Evolutionary conservation across 2,888 invertebrate species (phyloP).

Genomic region (Melitaea athalia): DNA sequence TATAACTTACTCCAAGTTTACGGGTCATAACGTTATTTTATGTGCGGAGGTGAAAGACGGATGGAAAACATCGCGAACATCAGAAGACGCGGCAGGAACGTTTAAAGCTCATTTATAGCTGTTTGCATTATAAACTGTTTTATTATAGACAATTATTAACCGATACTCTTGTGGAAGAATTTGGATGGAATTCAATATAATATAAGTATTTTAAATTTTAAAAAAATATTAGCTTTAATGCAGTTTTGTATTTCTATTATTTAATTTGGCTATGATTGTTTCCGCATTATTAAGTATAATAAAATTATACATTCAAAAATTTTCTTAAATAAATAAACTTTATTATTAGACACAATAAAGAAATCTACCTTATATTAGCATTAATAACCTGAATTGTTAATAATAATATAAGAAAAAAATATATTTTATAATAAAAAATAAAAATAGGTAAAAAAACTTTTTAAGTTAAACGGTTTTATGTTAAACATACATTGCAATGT

Average conservation of each 20-base stretch:
- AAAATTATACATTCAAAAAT: background rate
- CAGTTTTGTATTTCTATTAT: background rate
- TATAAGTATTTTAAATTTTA: background rate
- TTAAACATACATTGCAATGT: too few relatives aligned
- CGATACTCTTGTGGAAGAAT: background rate
- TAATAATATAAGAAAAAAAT: too few relatives aligned
- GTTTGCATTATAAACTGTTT: constrained; percentile 26
- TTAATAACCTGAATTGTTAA: too few relatives aligned
- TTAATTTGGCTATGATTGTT: background rate
- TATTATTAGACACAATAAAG: too few relatives aligned
- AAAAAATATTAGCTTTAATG: background rate
- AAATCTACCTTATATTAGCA: too few relatives aligned
- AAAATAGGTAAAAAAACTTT: too few relatives aligned
- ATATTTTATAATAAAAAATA: too few relatives aligned
- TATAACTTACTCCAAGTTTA: constrained; percentile 19
- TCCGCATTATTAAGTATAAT: background rate
- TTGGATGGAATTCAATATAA: background rate
- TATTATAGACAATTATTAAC: constrained; percentile 17
- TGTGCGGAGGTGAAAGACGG: constrained; percentile 32
- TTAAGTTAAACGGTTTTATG: too few relatives aligned
- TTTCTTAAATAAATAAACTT: too few relatives aligned
- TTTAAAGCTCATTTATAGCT: constrained; percentile 26
- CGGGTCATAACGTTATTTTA: constrained; percentile 30
- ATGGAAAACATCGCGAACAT: constrained; percentile 29
- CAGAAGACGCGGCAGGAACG: constrained; percentile 22